Percentiles rank a stretch among this genome's conserved stretches.
Conservation (phyloP, 2,113 vertebrate species). For the Craseonycteris thonglongyai region DNA sequence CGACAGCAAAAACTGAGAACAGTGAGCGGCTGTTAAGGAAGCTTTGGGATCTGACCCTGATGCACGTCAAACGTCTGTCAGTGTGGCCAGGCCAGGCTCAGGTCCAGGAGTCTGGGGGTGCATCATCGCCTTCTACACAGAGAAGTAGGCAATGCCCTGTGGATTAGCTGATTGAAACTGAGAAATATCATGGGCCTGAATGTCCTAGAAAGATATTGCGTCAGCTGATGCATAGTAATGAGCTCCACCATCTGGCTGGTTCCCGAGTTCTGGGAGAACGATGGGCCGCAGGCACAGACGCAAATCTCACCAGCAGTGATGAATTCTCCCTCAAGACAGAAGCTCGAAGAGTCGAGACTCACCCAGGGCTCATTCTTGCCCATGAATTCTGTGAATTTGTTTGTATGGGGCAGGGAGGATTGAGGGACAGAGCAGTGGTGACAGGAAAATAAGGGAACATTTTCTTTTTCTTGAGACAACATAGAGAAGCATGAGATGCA, state of each 20-base stretch:
- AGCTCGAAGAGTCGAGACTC: background rate
- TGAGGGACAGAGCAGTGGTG: background rate
- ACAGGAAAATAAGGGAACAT: rapidly evolving
- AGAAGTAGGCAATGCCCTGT: background rate
- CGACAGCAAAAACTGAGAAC: background rate
- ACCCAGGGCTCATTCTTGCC: background rate
- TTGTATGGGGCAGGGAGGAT: background rate
- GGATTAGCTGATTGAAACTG: background rate
- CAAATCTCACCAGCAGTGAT: no score
- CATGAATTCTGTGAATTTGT: background rate
- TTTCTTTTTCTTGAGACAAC: background rate
- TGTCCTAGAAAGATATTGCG: background rate
- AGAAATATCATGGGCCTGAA: background rate
- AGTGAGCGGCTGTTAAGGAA: background rate
- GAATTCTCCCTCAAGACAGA: background rate
- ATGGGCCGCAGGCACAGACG: rapidly evolving
- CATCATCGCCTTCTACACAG: background rate
- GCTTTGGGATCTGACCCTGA: rapidly evolving
- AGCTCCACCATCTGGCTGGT: rapidly evolving
- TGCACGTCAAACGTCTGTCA: rapidly evolving
- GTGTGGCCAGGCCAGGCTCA: no score
- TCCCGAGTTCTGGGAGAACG: background rate
- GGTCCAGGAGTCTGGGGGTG: rapidly evolving
- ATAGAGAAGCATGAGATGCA: background rate
- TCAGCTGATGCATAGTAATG: background rate